Base-by-base conservation (phyloP, 2,113 vertebrate genomes). In the Tupaia tana region DNA sequence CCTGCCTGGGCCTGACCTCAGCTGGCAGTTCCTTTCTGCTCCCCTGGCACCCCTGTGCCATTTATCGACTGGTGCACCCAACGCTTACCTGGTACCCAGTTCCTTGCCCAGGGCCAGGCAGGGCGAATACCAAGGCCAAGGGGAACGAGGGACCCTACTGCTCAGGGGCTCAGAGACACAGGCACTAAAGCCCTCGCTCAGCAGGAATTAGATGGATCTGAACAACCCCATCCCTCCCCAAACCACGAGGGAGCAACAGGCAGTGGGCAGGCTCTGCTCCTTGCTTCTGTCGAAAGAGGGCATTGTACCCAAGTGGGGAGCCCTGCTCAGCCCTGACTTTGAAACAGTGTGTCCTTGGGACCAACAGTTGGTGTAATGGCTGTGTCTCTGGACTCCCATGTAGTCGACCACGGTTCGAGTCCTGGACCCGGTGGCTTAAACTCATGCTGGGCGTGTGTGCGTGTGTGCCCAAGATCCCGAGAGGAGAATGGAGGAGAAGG, bases 11-110 rank as follows among this genome's bases (percentile, higher is more conserved):
- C n/a, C 52, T 8, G 0, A 9, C 10, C 9, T 67, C 3, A 0
- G n/a, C 63, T 43, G 58, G 69, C 19, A 25, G 29, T 20, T 34
- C 71, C n/a, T n/a, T 61, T 81, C 27, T 31, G 27, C 27, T 25
- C 24, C 12, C 12, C 8, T 0, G 43, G 29, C 22, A 7, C 22
- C 69, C 18, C n/a, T 4, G 22, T 63, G 74, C 18, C 56, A 19
- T 18, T n/a, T 58, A 58, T 34, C 14, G 52, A 4, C 25, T 24
- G 71, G 31, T 5, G 15, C 2, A 4, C 61, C 43, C 15, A 58
- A 18, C 3, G 9, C n/a, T 34, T 9, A 69, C 25, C 2, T 1
- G 3, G 10, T 0, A 3, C 4, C 69, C 2, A 0, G 1, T 34
- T 25, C 16, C 34, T 9, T 5, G 15, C 80, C 24, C 31, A 34